phyloP scores from a whole-genome alignment of 2,797 vertebrate genomes.

The Sciurus carolinensis region DNA sequence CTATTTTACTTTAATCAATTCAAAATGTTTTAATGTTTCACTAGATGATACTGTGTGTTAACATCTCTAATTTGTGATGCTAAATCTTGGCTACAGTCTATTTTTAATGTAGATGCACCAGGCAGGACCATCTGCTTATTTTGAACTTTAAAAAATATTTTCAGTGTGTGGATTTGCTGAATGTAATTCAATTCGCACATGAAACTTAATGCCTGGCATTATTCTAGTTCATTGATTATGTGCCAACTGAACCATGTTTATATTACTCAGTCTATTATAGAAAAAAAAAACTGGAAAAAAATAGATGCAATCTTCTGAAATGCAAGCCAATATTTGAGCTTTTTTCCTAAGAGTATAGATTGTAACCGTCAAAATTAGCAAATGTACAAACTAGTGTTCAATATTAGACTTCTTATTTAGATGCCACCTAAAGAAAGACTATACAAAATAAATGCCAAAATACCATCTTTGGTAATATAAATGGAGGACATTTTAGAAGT shows the following conservation, averaged over 20 bases:
- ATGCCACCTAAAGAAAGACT: neutral
- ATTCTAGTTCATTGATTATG: slow-evolving; percentile 75
- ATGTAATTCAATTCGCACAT: slow-evolving; percentile 80
- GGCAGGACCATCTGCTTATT: slow-evolving; percentile 66
- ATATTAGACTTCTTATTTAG: slow-evolving; percentile 1
- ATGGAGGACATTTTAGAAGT: neutral
- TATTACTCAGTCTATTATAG: slow-evolving; percentile 45
- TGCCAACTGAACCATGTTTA: slow-evolving; percentile 56
- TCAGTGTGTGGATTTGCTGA: slow-evolving; percentile 61
- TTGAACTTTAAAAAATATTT: slow-evolving; percentile 80
- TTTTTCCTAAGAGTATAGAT: slow-evolving; percentile 2
- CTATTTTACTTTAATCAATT: slow-evolving; percentile 74
- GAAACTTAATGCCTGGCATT: slow-evolving; percentile 74
- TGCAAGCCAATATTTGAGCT: neutral
- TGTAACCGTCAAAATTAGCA: slow-evolving; percentile 15
- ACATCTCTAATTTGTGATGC: slow-evolving; percentile 60
- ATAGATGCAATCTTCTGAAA: slow-evolving; percentile 16
- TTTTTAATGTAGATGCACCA: slow-evolving; percentile 70
- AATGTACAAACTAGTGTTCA: neutral
- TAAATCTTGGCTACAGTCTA: slow-evolving; percentile 39
- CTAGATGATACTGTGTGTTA: neutral
- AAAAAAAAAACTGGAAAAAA: slow-evolving; percentile 21
- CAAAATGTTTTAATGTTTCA: slow-evolving; percentile 71
- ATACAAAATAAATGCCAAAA: slow-evolving; percentile 19
- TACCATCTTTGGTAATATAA: neutral